phyloP scores from a whole-genome alignment of 2,797 vertebrate species.

The Parotocinclus haroldoi region DNA sequence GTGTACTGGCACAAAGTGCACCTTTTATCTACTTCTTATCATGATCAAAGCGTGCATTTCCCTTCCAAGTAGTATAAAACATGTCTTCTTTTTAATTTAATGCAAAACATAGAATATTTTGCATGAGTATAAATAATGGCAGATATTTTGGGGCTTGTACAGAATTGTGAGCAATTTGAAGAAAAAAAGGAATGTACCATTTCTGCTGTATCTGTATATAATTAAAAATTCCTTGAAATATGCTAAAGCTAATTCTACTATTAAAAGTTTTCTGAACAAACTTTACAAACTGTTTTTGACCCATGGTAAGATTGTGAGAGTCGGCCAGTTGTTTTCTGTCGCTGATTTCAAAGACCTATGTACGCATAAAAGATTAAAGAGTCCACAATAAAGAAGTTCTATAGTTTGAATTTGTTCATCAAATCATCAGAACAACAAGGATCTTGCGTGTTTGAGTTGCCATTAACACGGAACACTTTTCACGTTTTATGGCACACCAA shows the following conservation, averaged over 20 bases:
- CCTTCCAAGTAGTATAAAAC: constrained; percentile 59
- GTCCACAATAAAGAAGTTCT: constrained; percentile 20
- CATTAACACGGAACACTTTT: too few species aligned
- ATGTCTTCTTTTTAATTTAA: constrained; percentile 72
- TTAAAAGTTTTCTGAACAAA: constrained; percentile 90
- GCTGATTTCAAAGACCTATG: constrained; percentile 68
- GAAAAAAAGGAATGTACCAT: constrained; percentile 92
- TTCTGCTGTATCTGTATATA: constrained; percentile 97
- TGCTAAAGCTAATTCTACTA: constrained; percentile 86
- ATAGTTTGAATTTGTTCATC: constrained; percentile 8
- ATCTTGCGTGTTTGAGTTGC: neutral
- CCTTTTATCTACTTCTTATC: constrained; percentile 74
- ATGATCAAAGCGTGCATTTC: constrained; percentile 66
- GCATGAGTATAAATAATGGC: constrained; percentile 89
- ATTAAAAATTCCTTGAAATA: constrained; percentile 96
- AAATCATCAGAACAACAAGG: neutral
- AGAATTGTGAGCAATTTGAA: constrained; percentile 84
- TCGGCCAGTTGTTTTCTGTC: constrained; percentile 64
- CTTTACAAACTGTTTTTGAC: constrained; percentile 17
- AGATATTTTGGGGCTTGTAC: constrained; percentile 94
- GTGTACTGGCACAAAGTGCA: constrained; percentile 82
- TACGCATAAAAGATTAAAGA: constrained; percentile 59
- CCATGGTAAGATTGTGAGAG: constrained; percentile 67
- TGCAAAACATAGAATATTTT: constrained; percentile 78
- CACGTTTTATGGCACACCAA: too few species aligned